Evolutionary conservation across 1,140 invertebrate genomes (phyloP), one percentile per base, ranked within the genome.

Genomic region (Aphelinus atriplicis): DNA sequence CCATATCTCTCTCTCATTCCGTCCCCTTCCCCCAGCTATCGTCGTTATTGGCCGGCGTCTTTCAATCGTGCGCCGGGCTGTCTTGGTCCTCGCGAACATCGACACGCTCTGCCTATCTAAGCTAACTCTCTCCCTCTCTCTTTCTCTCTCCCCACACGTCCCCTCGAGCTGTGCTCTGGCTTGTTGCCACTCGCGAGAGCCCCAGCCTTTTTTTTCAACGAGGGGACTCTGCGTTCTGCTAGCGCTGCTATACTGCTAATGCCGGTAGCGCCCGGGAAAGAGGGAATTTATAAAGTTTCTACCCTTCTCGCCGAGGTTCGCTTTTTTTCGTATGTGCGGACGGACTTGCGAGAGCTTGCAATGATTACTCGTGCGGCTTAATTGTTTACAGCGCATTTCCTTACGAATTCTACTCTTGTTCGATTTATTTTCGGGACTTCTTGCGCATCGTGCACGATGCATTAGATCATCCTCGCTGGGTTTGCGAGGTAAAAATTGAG

Each of bases 341-440:
- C 60, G 42, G 42, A 26, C 26, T 57, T 9, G 43, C 45, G 47
- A 6, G 43, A 57, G 61, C 26, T 48, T 56, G 46, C 71, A 71
- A 62, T 62, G 58, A 67, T 72, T 67, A 51, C 74, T 76, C 55
- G 68, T 76, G 68, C 61, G 63, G 46, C 10, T 67, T 61, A 71
- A 71, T 76, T 72, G 58, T 68, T 66, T 55, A 63, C 47, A n/a
- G 51, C 61, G 6, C 42, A 63, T 4, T 5, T 26, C 61, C 45
- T 43, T 47, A 63, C 45, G 6, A 6, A 7, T 9, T 53, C 51
- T 53, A 53, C 51, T 9, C 9, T 9, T 53, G 51, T 53, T 53
- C 9, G 26, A 26, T 26, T 26, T 26, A 26, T 26, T 26, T 26
- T 26, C 26, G 26, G 26, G 26, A 26, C 26, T 26, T 26, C 26